Percentiles rank a stretch among this genome's conserved stretches.
Evolutionary conservation across 2,797 vertebrate species (phyloP).

Genomic region (Poeciliopsis paucimaculata): DNA sequence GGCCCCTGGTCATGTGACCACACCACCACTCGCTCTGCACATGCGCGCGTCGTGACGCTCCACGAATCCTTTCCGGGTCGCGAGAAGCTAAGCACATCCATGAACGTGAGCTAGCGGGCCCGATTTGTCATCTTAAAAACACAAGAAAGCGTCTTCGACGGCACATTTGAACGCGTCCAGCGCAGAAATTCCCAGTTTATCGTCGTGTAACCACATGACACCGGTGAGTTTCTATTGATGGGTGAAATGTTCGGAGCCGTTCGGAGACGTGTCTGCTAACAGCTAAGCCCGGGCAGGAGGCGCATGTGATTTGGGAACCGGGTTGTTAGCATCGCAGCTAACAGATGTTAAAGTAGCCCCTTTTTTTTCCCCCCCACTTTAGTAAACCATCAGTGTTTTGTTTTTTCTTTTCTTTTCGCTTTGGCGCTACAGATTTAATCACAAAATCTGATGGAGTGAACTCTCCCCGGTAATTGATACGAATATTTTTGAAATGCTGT

Average conservation of each 20-base stretch:
- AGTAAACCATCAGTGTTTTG: accelerated
- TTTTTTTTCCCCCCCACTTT: not conserved
- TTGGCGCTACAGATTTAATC: accelerated
- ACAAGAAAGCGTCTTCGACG: not conserved
- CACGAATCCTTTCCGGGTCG: conserved; percentile 75
- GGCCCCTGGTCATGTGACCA: conserved; percentile 75
- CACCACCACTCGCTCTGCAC: conserved; percentile 8
- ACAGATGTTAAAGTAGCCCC: not conserved
- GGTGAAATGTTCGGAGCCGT: not conserved
- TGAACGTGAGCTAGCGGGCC: conserved; percentile 67
- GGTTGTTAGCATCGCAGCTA: conserved; percentile 50
- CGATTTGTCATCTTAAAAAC: not conserved
- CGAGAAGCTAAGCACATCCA: conserved; percentile 52
- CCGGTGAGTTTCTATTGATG: conserved; percentile 59
- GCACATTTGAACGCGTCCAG: conserved; percentile 16
- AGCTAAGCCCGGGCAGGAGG: conserved; percentile 59
- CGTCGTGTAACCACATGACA: conserved; percentile 64
- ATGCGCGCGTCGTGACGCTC: conserved; percentile 22
- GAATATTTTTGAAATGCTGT: accelerated
- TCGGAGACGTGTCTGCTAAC: conserved; percentile 16
- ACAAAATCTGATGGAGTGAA: not conserved
- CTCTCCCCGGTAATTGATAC: accelerated
- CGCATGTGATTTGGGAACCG: conserved; percentile 69
- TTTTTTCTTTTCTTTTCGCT: accelerated
- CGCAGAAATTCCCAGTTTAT: conserved; percentile 7